A percentile compares a stretch with the other conserved stretches of the same genome.
Evolutionary conservation across 2,113 vertebrate species (phyloP).

Genomic region (Pavo muticus): DNA sequence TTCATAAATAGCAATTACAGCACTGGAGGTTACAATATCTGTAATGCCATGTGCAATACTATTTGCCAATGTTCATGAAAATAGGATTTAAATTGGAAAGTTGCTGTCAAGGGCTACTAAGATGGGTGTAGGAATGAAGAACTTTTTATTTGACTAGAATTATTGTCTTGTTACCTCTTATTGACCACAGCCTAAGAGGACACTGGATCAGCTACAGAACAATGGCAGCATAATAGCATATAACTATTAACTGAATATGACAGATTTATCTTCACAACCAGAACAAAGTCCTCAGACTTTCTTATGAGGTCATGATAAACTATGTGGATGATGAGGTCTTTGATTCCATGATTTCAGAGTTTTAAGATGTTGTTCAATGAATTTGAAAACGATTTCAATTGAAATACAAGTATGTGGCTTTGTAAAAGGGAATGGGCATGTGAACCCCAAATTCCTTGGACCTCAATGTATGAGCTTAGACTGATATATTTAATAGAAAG

Average conservation of each 20-base stretch:
- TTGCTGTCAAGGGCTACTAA: not conserved
- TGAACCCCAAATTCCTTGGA: not conserved
- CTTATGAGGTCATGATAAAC: not conserved
- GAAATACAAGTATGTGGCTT: fast-evolving
- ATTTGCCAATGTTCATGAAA: not conserved
- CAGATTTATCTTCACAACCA: not conserved
- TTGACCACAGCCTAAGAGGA: too few relatives aligned
- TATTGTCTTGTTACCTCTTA: too few relatives aligned
- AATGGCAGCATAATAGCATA: too few relatives aligned
- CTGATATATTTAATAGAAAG: not conserved
- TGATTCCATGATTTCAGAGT: not conserved
- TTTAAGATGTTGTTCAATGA: not conserved
- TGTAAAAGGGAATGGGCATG: not conserved
- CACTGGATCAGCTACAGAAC: too few relatives aligned
- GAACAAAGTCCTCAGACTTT: not conserved
- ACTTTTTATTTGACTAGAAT: not conserved
- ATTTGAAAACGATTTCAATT: not conserved
- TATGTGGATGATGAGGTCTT: not conserved
- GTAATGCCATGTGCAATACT: not conserved
- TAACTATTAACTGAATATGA: too few relatives aligned
- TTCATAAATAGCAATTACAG: not conserved
- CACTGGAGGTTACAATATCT: fast-evolving
- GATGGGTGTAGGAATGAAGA: not conserved
- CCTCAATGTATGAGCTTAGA: not conserved
- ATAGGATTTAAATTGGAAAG: not conserved